Base-by-base conservation (phyloP, 2,113 vertebrate species). In the Galemys pyrenaicus region DNA sequence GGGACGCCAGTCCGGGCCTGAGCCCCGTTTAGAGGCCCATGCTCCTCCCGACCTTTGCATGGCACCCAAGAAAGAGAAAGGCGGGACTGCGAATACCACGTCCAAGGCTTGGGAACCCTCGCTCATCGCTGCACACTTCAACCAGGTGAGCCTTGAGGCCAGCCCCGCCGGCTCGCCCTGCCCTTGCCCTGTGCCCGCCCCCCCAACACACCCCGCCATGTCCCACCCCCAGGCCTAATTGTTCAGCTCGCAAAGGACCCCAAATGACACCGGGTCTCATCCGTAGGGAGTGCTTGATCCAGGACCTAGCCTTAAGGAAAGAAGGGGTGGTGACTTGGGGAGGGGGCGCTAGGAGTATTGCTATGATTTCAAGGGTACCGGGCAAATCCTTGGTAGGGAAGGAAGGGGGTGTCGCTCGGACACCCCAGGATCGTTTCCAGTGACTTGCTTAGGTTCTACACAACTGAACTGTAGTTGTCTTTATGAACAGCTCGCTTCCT, bases 111-210 rank as follows among this genome's bases (percentile, higher is more conserved):
- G 98, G 98, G 98, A 99, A 67, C 75, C 97, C 0, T 97, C 81
- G 15, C 97, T 98, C 86, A 96, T 97, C 87, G 90, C 98, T 32
- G 98, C 98, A 22, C 97, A 7, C 6, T 94, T 98, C 44, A 97
- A 98, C 70, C 98, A 98, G 98, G 98, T 98, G 95, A 98, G 96
- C 24, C 37, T n/a, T n/a, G n/a, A n/a, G n/a, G n/a, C n/a, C n/a
- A n/a, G n/a, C n/a, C n/a, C n/a, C n/a, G n/a, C n/a, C n/a, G n/a
- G 11, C 0, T 0, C 0, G 54, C 62, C 9, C 3, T 1, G n/a
- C 41, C 51, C 0, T 2, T 3, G 3, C 58, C 49, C 3, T n/a
- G 2, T 16, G 7, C 30, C 37, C 26, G 51, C 30, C 11, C 7
- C 30, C 16, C 0, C 32, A 32, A 10, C 49, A 24, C 2, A 30